Evolutionary conservation across 2,888 invertebrate genomes (phyloP), one percentile per base, ranked within the genome.

Genomic region (Cephus pygmeus): DNA sequence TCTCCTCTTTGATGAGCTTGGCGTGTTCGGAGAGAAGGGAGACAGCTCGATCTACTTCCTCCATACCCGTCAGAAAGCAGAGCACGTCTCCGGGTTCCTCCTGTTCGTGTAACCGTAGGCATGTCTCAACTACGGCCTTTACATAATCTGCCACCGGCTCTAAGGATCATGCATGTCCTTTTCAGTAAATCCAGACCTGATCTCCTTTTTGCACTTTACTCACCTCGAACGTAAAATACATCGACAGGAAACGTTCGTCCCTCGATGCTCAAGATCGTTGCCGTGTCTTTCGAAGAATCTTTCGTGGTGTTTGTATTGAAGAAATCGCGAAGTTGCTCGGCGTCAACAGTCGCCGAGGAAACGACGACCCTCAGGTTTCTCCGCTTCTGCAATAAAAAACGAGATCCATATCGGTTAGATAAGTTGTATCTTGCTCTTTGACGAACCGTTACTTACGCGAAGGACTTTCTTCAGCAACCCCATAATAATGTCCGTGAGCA

Each of bases 331-430:
- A 98, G 92, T 83, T 96, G 95, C 89, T 97, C 96, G 0, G 98
- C 99, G 91, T 99, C 98, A 87, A 99, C 95, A 0, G 99, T 99
- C 0, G 99, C 99, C 0, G 99, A 99, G 0, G 98, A 97, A 35
- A 99, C 95, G 3, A 99, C 95, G 0, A 99, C 89, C 85, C 96
- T 95, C 1, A 99, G 92, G 81, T 95, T 96, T 84, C 94, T 94
- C 11, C 98, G 94, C 92, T 97, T 97, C 94, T 95, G 89, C 34
- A 90, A 83, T 83, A 31, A 34, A 34, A 34, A 78, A 6, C 31
- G 30, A 30, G 30, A 69, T 33, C 69, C 31, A n/a, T n/a, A 31
- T 33, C 15, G 12, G 12, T 23, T 15, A 73, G 35, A 69, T 15
- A 69, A 73, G 1, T 30, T 78, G 12, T 34, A 69, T 0, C 15